phyloP scores from a whole-genome alignment of 2,113 vertebrate species.

The Cyanoramphus novaezelandiae region DNA sequence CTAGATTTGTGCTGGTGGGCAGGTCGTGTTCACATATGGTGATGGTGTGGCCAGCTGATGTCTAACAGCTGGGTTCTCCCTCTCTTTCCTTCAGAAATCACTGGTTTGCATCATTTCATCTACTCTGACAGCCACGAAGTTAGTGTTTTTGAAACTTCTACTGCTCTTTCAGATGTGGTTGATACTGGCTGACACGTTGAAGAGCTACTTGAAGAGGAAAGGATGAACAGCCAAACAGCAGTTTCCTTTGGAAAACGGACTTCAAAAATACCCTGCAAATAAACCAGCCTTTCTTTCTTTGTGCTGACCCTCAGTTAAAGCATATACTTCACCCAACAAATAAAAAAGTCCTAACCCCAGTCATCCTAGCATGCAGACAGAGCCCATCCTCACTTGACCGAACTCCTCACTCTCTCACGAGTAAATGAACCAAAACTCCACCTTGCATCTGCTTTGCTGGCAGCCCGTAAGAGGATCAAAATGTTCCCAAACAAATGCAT shows the following conservation, averaged over 20 bases:
- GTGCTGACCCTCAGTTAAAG: neutral
- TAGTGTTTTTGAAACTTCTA: neutral
- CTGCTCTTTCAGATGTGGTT: neutral
- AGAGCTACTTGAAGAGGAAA: neutral
- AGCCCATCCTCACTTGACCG: neutral
- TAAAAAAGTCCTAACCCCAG: neutral
- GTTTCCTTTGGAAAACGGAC: neutral
- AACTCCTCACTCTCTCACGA: neutral
- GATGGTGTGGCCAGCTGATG: neutral
- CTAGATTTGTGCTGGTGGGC: neutral
- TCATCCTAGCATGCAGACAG: neutral
- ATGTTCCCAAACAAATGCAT: slow-evolving; percentile 29
- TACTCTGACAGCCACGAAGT: neutral
- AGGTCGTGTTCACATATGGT: neutral
- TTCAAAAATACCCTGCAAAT: neutral
- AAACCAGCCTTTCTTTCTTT: neutral
- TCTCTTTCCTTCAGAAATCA: neutral
- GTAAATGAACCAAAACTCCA: slow-evolving; percentile 22
- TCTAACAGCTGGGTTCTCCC: neutral
- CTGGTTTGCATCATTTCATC: neutral
- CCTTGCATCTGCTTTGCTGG: slow-evolving; percentile 30
- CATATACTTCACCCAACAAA: neutral
- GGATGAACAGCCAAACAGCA: neutral
- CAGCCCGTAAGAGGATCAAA: neutral
- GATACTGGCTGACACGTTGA: neutral